Conservation (phyloP, 2,797 vertebrate species). For the Chrosomus eos region DNA sequence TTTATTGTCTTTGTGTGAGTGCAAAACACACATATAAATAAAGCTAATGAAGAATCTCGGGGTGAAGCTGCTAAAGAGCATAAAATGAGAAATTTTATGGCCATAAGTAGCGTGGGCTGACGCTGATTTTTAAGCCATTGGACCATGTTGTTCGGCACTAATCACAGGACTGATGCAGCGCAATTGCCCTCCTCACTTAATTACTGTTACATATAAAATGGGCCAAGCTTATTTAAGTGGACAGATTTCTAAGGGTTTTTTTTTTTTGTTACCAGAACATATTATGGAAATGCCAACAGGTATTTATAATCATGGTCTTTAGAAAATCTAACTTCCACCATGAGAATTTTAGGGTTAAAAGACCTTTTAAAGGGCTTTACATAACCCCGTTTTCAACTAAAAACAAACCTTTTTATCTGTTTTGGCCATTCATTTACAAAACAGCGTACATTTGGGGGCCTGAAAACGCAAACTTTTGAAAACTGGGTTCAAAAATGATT, state of each 20-base stretch:
- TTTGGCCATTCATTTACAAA: neutral
- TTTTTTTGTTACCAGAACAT: neutral
- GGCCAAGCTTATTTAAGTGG: constrained; percentile 66
- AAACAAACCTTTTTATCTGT: neutral
- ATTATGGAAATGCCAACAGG: neutral
- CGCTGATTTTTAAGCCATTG: constrained; percentile 87
- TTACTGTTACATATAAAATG: constrained; percentile 82
- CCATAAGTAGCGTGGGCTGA: constrained; percentile 86
- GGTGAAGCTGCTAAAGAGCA: constrained; percentile 86
- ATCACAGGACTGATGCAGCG: constrained; percentile 79
- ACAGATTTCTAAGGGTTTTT: constrained; percentile 52
- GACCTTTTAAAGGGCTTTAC: neutral
- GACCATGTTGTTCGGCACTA: constrained; percentile 86
- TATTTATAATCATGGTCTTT: neutral
- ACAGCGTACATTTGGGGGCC: neutral
- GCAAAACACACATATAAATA: constrained; percentile 85
- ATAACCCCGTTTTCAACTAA: neutral
- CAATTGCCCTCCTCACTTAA: constrained; percentile 82
- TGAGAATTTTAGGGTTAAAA: neutral
- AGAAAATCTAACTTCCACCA: neutral
- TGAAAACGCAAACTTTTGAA: neutral
- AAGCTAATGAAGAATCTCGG: constrained; percentile 82
- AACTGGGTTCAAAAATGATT: neutral
- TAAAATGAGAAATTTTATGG: constrained; percentile 93
- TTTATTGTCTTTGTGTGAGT: constrained; percentile 88